phyloP scores from a whole-genome alignment of 2,888 invertebrate genomes.

The Amphipyra berbera region DNA sequence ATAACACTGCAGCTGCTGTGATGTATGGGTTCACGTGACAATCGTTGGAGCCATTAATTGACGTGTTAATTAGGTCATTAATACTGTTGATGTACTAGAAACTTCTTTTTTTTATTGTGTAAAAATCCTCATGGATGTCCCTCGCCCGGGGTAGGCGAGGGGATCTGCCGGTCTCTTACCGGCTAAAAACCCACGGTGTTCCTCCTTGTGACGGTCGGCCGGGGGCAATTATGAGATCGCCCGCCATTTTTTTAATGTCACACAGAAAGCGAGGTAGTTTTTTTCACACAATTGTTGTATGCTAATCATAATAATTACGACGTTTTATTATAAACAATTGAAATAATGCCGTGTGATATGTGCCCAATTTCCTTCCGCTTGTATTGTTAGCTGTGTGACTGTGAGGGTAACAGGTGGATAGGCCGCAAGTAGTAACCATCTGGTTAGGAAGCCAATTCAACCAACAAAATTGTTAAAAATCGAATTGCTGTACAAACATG shows the following conservation, averaged over 20 bases:
- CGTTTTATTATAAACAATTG: slow-evolving; percentile 15
- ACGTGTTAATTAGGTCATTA: slow-evolving; percentile 21
- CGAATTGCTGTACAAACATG: too few relatives aligned
- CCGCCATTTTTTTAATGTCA: background rate
- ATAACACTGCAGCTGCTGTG: slow-evolving; percentile 46
- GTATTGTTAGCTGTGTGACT: slow-evolving; percentile 23
- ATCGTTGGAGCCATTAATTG: slow-evolving; percentile 7
- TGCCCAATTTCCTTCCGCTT: slow-evolving; percentile 32
- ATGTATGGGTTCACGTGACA: slow-evolving; percentile 11
- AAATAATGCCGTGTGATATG: slow-evolving; percentile 22
- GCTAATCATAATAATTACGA: slow-evolving; percentile 12
- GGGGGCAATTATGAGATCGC: background rate
- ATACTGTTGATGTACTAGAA: slow-evolving; percentile 1
- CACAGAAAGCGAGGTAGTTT: background rate
- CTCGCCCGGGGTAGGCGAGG: too few relatives aligned
- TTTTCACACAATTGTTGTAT: slow-evolving; percentile 12
- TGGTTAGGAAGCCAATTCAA: too few relatives aligned
- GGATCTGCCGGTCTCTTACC: too few relatives aligned
- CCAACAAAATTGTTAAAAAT: too few relatives aligned
- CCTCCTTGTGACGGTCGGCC: too few relatives aligned
- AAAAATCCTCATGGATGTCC: too few relatives aligned
- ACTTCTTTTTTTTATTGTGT: too few relatives aligned
- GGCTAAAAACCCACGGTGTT: too few relatives aligned
- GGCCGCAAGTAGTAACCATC: too few relatives aligned
- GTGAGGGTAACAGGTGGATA: background rate